phyloP scores from a whole-genome alignment of 2,113 vertebrate genomes.

The Bubalus kerabau region DNA sequence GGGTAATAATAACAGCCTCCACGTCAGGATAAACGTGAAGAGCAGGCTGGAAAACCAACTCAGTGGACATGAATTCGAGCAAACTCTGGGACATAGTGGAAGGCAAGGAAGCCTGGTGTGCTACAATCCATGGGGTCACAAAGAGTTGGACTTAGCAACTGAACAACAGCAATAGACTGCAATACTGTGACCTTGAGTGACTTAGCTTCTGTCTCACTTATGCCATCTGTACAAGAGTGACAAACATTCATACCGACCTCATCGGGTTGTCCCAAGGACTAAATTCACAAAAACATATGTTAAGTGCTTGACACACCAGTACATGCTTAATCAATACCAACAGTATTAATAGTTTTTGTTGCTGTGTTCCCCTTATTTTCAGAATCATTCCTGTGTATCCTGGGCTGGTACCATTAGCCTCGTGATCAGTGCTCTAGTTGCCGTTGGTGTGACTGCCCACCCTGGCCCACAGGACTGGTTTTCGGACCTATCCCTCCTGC shows the following conservation, averaged over 20 bases:
- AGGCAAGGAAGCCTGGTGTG: not conserved
- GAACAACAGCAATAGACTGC: not conserved
- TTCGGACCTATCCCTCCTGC: not conserved
- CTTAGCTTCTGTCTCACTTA: not conserved
- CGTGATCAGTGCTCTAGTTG: not conserved
- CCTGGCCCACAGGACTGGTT: not conserved
- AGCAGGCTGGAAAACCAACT: not conserved
- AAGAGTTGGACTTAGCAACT: not conserved
- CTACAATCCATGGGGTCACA: not conserved
- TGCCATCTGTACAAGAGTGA: not conserved
- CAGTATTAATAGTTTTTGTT: not conserved
- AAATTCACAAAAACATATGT: not conserved
- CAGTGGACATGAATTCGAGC: not conserved
- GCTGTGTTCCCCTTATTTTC: not conserved
- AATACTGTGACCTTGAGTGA: not conserved
- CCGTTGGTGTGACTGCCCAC: not conserved
- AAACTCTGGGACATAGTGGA: not conserved
- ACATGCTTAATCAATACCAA: not conserved
- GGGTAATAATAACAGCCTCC: not conserved
- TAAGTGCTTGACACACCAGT: not conserved
- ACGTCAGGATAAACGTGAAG: fast-evolving
- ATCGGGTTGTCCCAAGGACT: not conserved
- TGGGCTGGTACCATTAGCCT: not conserved
- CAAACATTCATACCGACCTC: not conserved
- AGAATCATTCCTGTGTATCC: not conserved